phyloP scores from a whole-genome alignment of 2,888 invertebrate species.

The Phania funesta region DNA sequence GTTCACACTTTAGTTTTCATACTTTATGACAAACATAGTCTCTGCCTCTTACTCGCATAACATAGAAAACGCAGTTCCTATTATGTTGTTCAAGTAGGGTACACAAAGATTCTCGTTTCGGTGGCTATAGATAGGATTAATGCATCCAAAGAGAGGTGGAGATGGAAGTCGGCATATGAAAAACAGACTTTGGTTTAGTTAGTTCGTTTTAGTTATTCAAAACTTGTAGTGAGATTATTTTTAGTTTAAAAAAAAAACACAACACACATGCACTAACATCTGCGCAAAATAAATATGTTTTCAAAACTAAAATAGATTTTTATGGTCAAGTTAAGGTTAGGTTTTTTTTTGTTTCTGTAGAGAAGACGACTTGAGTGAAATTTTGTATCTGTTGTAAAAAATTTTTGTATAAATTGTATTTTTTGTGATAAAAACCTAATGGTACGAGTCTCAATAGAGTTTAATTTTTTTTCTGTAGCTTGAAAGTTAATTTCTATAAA shows the following conservation, averaged over 20 bases:
- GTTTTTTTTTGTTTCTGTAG: neutral
- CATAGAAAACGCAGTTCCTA: neutral
- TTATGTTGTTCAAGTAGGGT: slow-evolving; percentile 25
- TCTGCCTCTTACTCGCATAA: neutral
- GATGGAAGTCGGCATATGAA: neutral
- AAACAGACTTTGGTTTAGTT: slow-evolving; percentile 16
- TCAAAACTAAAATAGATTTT: slow-evolving; percentile 15
- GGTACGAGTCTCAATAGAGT: neutral
- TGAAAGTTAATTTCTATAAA: neutral
- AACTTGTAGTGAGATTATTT: slow-evolving; percentile 62
- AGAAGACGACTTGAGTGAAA: slow-evolving; percentile 8
- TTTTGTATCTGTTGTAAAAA: slow-evolving; percentile 34
- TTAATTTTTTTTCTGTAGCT: slow-evolving; percentile 9
- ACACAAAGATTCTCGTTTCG: neutral
- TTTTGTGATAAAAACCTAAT: neutral
- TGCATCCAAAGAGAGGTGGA: neutral
- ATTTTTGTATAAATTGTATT: no score
- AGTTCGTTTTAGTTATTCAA: slow-evolving; percentile 59
- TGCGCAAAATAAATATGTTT: slow-evolving; percentile 7
- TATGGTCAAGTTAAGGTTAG: slow-evolving; percentile 29
- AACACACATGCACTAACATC: neutral
- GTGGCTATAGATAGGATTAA: neutral
- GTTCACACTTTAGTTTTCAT: slow-evolving; percentile 8
- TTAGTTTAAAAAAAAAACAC: slow-evolving; percentile 30
- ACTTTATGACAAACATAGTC: neutral